Percentiles rank a stretch among this genome's conserved stretches.
These are phyloP conservation scores for Conger conger DNA, from an alignment of 2,113 vertebrate species.

Conservation along the genomic window DNA sequence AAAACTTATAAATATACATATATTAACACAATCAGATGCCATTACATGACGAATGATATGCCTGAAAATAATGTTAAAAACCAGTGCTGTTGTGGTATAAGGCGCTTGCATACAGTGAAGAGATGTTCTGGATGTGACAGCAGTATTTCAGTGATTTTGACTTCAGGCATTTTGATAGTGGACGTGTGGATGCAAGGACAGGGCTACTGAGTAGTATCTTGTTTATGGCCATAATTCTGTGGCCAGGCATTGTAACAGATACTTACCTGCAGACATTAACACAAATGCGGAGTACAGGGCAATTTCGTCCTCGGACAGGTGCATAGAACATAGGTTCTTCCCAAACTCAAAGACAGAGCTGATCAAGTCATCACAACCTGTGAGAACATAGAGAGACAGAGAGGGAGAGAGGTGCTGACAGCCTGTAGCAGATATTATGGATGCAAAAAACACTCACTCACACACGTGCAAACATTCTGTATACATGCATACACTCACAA, in stretches of 20 bases:
- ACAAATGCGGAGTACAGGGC: conserved; percentile 90
- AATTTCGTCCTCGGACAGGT: conserved; percentile 88
- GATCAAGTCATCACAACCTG: conserved; percentile 93
- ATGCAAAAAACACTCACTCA: too few species aligned
- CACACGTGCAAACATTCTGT: neutral
- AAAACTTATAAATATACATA: too few species aligned
- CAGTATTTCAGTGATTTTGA: neutral
- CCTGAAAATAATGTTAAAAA: too few species aligned
- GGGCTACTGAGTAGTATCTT: too few species aligned
- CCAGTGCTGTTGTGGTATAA: neutral
- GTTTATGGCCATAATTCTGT: too few species aligned
- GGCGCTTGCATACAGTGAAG: too few species aligned
- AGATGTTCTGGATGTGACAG: too few species aligned
- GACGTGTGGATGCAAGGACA: neutral
- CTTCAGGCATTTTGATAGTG: neutral
- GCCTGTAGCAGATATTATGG: too few species aligned
- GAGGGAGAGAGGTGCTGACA: neutral
- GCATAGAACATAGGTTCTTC: conserved; percentile 85
- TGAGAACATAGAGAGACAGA: conserved; percentile 37
- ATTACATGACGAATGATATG: too few species aligned
- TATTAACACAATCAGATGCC: too few species aligned
- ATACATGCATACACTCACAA: neutral
- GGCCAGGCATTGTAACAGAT: too few species aligned
- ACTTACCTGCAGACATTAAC: conserved; percentile 87
- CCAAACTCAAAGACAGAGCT: conserved; percentile 90